These are phyloP conservation scores for Sylvia borin DNA, from an alignment of 2,797 vertebrate genomes.

Conservation along the genomic window DNA sequence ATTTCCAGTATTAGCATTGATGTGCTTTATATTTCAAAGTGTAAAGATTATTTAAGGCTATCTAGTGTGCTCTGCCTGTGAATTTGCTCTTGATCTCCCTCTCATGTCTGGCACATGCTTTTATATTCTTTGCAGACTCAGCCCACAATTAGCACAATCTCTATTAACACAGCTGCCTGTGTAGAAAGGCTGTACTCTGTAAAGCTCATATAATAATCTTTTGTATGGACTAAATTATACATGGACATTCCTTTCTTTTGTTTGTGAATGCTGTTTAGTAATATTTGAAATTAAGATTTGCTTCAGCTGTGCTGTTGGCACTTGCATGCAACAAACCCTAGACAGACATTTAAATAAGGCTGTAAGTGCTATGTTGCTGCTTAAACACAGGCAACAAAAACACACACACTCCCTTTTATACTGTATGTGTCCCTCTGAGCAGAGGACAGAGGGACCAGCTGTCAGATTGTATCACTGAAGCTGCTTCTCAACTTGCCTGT, in stretches of 20 bases:
- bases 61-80: neutral
- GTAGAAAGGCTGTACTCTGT: neutral
- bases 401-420: neutral
- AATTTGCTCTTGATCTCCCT: constrained; percentile 52
- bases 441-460: neutral
- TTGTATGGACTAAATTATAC: neutral
- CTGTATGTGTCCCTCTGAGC: neutral
- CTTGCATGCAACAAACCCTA: neutral
- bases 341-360: neutral
- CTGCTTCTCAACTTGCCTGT: neutral
- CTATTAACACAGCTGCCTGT: constrained; percentile 24
- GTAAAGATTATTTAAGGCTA: constrained; percentile 59
- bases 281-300: constrained; percentile 1
- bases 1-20: constrained; percentile 11
- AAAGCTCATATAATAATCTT: neutral
- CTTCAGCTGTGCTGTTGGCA: neutral
- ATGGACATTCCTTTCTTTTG: neutral
- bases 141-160: constrained; percentile 57
- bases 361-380: neutral
- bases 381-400: neutral
- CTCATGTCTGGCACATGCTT: constrained; percentile 56
- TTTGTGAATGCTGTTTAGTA: constrained; percentile 5
- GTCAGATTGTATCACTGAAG: neutral
- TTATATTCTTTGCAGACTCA: constrained; percentile 47
- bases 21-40: constrained; percentile 27